A percentile compares a stretch with the other conserved stretches of the same genome.
Evolutionary conservation across 2,888 invertebrate genomes (phyloP).

Genomic region (Agrochola lychnidis): DNA sequence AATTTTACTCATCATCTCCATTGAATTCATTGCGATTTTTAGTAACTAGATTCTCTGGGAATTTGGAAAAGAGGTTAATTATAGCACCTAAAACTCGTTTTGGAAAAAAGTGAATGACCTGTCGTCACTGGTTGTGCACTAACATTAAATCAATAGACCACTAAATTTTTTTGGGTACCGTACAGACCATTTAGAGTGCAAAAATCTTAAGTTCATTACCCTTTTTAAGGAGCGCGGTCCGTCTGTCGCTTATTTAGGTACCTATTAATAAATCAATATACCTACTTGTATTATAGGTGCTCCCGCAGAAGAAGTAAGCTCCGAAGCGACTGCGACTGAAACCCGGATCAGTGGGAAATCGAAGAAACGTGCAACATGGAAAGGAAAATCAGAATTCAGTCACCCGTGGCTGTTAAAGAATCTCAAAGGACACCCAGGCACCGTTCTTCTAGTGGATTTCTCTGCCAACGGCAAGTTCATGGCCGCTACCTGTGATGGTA

Average conservation of each 20-base stretch:
- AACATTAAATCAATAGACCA: constrained; percentile 53
- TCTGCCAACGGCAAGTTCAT: constrained; percentile 96
- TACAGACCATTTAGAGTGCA: constrained; percentile 48
- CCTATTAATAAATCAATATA: constrained; percentile 38
- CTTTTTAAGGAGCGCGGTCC: constrained; percentile 38
- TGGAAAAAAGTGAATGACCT: constrained; percentile 58
- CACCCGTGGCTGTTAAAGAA: constrained; percentile 95
- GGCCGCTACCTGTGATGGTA: constrained; percentile 96
- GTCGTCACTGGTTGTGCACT: constrained; percentile 42
- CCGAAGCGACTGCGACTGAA: constrained; percentile 77
- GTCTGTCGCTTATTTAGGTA: constrained; percentile 16
- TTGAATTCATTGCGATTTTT: constrained; percentile 2
- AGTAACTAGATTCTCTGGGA: constrained; percentile 9
- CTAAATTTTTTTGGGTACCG: constrained; percentile 50
- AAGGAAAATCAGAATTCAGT: constrained; percentile 89
- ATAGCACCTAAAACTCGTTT: constrained; percentile 16
- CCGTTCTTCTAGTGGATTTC: constrained; percentile 94
- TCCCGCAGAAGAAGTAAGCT: constrained; percentile 78
- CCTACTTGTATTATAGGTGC: constrained; percentile 73
- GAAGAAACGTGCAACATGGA: constrained; percentile 89
- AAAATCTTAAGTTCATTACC: constrained; percentile 65
- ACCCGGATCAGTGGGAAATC: constrained; percentile 82
- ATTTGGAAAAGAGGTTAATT: constrained; percentile 22
- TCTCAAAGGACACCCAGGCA: constrained; percentile 95
- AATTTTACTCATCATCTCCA: constrained; percentile 25